Percentiles rank a stretch among this genome's conserved stretches.
phyloP scores from a whole-genome alignment of 2,797 vertebrate genomes.

The Chanos chanos region DNA sequence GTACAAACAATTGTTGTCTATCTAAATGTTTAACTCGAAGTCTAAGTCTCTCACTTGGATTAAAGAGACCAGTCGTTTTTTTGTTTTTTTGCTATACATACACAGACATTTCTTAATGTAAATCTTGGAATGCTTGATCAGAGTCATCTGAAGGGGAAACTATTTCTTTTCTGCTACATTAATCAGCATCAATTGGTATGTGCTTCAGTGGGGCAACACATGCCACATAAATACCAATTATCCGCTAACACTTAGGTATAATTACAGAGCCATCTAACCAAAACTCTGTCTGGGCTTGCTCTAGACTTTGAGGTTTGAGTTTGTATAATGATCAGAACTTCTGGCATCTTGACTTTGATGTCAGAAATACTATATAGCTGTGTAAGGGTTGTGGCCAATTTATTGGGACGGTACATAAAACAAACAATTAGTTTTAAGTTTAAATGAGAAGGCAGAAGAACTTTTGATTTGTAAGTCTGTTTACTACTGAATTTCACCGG shows the following conservation, averaged over 20 bases:
- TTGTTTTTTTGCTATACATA: no score
- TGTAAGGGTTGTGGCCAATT: conserved; percentile 21
- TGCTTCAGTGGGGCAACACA: not conserved
- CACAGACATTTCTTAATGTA: no score
- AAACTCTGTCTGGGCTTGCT: conserved; percentile 1
- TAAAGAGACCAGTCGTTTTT: not conserved
- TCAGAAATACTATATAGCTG: not conserved
- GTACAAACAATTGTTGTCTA: no score
- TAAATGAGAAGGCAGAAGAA: no score
- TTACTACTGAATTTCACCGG: no score
- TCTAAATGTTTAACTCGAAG: no score
- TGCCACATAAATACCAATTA: conserved; percentile 19
- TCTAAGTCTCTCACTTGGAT: no score
- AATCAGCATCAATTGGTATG: conserved; percentile 4
- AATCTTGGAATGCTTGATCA: no score
- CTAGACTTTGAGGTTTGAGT: conserved; percentile 5
- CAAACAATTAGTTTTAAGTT: no score
- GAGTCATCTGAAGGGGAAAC: not conserved
- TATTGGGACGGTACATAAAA: no score
- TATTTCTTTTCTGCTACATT: not conserved
- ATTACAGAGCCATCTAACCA: conserved; percentile 19
- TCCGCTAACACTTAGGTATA: conserved; percentile 10
- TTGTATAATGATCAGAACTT: no score
- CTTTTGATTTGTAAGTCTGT: no score
- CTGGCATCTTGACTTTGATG: conserved; percentile 7